Percentiles rank a stretch among this genome's conserved stretches.
These are phyloP conservation scores for Pseudomyrmex dendroicus DNA, from an alignment of 1,140 invertebrate species.

Conservation along the genomic window DNA sequence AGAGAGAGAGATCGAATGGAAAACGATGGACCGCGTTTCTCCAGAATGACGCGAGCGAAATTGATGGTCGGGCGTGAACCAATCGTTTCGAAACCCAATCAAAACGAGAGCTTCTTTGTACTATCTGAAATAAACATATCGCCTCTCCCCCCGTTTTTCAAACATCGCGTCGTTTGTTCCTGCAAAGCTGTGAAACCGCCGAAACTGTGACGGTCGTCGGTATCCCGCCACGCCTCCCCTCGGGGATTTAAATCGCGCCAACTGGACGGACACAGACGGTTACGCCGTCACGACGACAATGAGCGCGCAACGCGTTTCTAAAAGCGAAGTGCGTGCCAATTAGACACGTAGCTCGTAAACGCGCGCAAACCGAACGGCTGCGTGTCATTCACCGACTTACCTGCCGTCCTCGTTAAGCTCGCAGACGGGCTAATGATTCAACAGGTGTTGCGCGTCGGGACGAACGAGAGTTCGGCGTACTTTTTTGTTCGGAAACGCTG, in stretches of 20 bases:
- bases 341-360: slow-evolving; percentile 34
- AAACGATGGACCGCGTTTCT: neutral
- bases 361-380: slow-evolving; percentile 2
- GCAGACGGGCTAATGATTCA: slow-evolving; percentile 73
- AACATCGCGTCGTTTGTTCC: too few relatives aligned
- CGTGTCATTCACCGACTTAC: slow-evolving; percentile 73
- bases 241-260: neutral
- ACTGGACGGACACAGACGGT: neutral
- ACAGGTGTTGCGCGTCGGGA: slow-evolving; percentile 73
- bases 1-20: neutral
- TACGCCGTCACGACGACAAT: neutral
- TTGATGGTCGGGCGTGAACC: neutral
- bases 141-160: too few relatives aligned
- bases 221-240: too few relatives aligned
- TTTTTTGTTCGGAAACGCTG: slow-evolving; percentile 48
- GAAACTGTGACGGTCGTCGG: too few relatives aligned
- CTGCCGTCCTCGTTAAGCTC: slow-evolving; percentile 73
- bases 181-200: too few relatives aligned
- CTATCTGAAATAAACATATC: neutral
- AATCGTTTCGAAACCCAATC: neutral
- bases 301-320: neutral
- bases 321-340: slow-evolving; percentile 45
- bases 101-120: neutral
- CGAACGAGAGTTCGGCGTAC: slow-evolving; percentile 28
- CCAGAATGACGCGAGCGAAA: neutral